These are phyloP conservation scores for Trematocara macrostoma DNA, from an alignment of 2,113 vertebrate genomes.

Conservation along the genomic window DNA sequence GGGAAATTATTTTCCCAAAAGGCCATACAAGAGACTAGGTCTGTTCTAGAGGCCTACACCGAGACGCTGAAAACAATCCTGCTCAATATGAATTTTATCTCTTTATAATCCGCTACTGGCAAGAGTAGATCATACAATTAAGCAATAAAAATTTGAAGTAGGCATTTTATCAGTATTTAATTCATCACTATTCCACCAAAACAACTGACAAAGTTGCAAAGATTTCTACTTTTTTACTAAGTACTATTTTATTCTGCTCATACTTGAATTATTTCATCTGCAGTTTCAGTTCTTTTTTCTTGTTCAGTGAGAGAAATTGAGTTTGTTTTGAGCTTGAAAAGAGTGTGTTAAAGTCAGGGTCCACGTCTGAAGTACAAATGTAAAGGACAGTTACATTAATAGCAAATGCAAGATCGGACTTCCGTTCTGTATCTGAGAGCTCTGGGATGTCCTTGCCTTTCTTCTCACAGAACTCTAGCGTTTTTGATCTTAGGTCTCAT, in stretches of 20 bases:
- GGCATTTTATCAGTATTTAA: background rate
- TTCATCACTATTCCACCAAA: background rate
- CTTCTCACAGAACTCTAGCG: background rate
- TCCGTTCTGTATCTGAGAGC: background rate
- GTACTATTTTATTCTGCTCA: too few species aligned
- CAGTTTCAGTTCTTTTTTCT: background rate
- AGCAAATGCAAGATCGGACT: background rate
- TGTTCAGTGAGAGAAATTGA: background rate
- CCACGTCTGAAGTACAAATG: background rate
- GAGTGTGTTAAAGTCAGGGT: background rate
- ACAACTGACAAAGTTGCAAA: background rate
- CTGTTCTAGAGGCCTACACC: background rate
- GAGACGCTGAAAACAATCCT: background rate
- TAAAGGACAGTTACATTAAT: background rate
- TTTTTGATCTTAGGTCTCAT: background rate
- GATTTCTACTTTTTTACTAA: background rate
- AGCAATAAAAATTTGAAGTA: background rate
- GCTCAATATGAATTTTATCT: background rate
- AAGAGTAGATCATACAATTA: background rate
- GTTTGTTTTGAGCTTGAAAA: background rate
- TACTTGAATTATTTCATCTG: background rate
- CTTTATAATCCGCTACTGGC: background rate
- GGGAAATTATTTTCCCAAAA: background rate
- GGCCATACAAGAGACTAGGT: background rate
- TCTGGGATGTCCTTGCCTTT: background rate